Evolutionary conservation across 2,888 invertebrate species (phyloP), one percentile per base, ranked within the genome.

Genomic region (Cremastinae sp.): DNA sequence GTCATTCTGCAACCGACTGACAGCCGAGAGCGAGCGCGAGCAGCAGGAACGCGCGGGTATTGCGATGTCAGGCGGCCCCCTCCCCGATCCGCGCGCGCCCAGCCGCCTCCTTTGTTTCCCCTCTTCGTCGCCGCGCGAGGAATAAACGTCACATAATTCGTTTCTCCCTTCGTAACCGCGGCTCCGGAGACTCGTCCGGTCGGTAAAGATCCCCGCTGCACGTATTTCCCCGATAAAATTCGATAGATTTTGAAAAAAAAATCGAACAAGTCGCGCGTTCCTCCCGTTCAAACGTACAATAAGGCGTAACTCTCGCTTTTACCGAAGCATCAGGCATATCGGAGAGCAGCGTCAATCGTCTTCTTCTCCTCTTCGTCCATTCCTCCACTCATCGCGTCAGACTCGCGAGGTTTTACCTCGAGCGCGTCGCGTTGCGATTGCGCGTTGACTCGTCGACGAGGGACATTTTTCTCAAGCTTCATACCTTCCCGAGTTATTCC

Each of bases 1-100:
- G 87, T 87, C 88, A 87, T 88, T 81, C 78, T 79, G 80, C 78
- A 80, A 83, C 79, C 75, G 69, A 80, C 79, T 80, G 80, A 78
- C 79, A 79, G 75, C 68, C 70, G 59, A 38, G 22, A 58, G 56
- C 56, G 43, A 72, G 74, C 66, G 72, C 74, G 74, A 80, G 79
- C 78, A 75, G 75, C 70, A 75, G 78, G 78, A 75, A 81, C 78
- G 79, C 79, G 78, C 56, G 71, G 54, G 69, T n/a, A n/a, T n/a
- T n/a, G 74, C 73, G 69, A 77, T 77, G 74, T 77, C 73, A 62
- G 62, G 47, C 56, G 41, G 9, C 70, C 53, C n/a, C 45, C 51
- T 9, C 9, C 34, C 1, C 28, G 28, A 28, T 2, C 5, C 2
- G 28, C 28, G 28, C 28, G 28, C 70, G n/a, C 28, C 41, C 9